Percentiles rank a stretch among this genome's conserved stretches.
Evolutionary conservation across 2,888 invertebrate species (phyloP).

Genomic region (Onchidella celtica): DNA sequence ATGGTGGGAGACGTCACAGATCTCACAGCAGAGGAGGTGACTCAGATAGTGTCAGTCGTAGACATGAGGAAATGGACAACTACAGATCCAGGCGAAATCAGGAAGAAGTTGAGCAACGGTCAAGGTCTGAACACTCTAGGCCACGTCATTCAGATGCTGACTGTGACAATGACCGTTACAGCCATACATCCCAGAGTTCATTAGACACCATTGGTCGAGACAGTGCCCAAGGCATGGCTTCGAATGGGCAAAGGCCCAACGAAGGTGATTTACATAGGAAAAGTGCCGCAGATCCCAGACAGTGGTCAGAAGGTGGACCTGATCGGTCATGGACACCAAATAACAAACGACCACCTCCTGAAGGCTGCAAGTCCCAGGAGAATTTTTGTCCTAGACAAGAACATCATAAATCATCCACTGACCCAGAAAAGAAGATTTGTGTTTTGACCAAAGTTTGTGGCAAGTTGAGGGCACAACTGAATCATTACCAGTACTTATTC

Average conservation of each 20-base stretch:
- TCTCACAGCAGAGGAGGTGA: conserved; percentile 26
- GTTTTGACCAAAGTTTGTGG: conserved; percentile 20
- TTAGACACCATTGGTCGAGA: conserved; percentile 22
- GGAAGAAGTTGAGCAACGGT: conserved; percentile 25
- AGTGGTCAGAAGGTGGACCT: conserved; percentile 13
- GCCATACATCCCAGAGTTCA: conserved; percentile 35
- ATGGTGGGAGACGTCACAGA: conserved; percentile 15
- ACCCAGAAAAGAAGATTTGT: conserved; percentile 27
- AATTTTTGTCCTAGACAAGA: conserved; percentile 1
- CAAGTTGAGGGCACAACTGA: conserved; percentile 85
- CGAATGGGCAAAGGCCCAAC: neutral
- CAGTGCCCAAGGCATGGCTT: neutral
- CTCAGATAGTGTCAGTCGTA: neutral
- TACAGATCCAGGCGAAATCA: conserved; percentile 4
- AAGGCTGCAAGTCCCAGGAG: conserved; percentile 44
- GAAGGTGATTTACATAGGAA: neutral
- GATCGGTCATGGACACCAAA: conserved; percentile 28
- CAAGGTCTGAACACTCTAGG: conserved; percentile 19
- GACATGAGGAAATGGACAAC: conserved; percentile 8
- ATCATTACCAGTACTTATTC: conserved; percentile 96
- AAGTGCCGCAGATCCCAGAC: neutral
- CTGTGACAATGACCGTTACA: conserved; percentile 42
- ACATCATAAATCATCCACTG: neutral
- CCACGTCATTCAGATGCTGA: conserved; percentile 30
- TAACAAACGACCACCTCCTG: conserved; percentile 26